Evolutionary conservation across 2,797 vertebrate genomes (phyloP), one percentile per base, ranked within the genome.

Genomic region (Spinibarbus caldwelli): DNA sequence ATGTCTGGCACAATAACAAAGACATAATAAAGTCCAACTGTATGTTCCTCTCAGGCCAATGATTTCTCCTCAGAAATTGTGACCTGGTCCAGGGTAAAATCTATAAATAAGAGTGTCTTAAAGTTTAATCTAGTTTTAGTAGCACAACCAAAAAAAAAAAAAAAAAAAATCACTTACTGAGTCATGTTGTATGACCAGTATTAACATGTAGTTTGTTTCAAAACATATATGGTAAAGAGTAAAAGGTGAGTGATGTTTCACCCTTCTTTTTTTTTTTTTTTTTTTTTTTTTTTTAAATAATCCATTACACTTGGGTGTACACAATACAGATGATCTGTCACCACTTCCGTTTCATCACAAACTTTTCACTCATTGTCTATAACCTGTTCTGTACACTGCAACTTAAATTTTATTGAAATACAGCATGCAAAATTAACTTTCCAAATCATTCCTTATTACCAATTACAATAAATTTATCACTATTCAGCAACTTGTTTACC

Each of bases 1-100:
- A 77, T 81, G 84, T n/a, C 5, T 38, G 77, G 45, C 72, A 81
- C 10, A 15, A 49, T 62, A 29, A 83, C 71, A 21, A 43, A 70
- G 12, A 80, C 54, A 49, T 34, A 87, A 67, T 76, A 71, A 36
- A 45, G 19, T 75, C 21, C 49, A 85, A 68, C 41, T 84, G 78
- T 80, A 21, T 80, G 43, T 47, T 82, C 17, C 10, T 26, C 26
- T 12, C 9, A 71, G 17, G 49, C 14, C 17, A 71, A 31, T 43
- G 36, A 81, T 41, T 71, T 81, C 15, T 52, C 31, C 9, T 68
- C 15, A 38, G 26, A 81, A n/a, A 21, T 19, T 54, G 2, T 71
- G 36, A n/a, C 64, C 45, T 36, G 12, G 21, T 29, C 17, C 7
- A 52, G 6, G 19, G 62, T 49, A 52, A 67, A 38, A 38, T 38